Conservation (phyloP, 2,888 invertebrate genomes). For the Chalcosyrphus nemorum region DNA sequence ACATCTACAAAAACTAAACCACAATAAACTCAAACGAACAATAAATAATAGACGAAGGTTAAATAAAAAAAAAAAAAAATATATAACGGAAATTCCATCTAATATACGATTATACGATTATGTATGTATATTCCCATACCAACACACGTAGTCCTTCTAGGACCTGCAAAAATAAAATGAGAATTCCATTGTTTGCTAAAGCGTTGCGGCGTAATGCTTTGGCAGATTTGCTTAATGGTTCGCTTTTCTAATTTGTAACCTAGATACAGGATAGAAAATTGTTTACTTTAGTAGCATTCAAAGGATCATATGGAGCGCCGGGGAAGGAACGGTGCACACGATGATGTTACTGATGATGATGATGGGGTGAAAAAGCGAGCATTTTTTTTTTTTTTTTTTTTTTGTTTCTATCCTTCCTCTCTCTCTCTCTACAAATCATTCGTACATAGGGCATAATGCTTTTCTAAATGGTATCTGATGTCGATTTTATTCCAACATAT, state of each 20-base stretch:
- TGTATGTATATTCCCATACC: not conserved
- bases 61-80: conserved; percentile 11
- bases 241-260: conserved; percentile 50
- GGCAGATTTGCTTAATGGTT: conserved; percentile 72
- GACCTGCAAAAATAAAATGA: conserved; percentile 54
- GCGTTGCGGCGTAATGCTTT: conserved; percentile 72
- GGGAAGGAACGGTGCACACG: conserved; percentile 28
- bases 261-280: conserved; percentile 66
- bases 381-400: no score
- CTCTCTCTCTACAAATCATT: conserved; percentile 23
- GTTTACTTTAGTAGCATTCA: conserved; percentile 71
- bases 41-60: conserved; percentile 63
- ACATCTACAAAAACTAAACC: conserved; percentile 9
- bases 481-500: conserved; percentile 52
- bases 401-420: not conserved
- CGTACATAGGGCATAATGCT: conserved; percentile 33
- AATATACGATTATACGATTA: conserved; percentile 64
- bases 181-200: conserved; percentile 68
- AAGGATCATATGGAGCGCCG: conserved; percentile 54
- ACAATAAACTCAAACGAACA: conserved; percentile 64
- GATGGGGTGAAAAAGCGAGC: conserved; percentile 47
- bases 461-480: conserved; percentile 69
- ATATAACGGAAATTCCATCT: conserved; percentile 32
- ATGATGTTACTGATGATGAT: conserved; percentile 52
- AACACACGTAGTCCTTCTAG: not conserved